Conservation (phyloP, 2,797 vertebrate species). For the Aldrovandia affinis region DNA sequence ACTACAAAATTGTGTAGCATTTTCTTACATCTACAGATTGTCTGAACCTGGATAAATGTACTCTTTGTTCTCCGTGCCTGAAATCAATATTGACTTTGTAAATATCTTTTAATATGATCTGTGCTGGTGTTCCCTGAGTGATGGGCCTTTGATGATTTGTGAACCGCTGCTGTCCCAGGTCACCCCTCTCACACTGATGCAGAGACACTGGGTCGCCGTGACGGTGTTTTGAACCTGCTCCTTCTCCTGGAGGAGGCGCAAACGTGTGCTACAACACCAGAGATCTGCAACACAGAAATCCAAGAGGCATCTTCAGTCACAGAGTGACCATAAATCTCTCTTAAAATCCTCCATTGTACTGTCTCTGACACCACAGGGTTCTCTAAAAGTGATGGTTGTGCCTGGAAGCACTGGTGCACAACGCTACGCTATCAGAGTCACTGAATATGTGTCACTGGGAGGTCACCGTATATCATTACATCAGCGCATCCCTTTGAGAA, state of each 20-base stretch:
- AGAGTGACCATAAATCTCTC: neutral
- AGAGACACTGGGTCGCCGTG: neutral
- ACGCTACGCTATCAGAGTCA: no score
- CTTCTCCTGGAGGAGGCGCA: neutral
- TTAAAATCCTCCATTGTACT: neutral
- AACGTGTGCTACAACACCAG: neutral
- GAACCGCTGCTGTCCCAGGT: neutral
- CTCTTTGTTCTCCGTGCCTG: no score
- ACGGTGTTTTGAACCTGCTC: neutral
- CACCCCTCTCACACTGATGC: neutral
- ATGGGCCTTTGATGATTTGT: no score
- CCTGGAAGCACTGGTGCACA: no score
- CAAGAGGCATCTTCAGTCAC: neutral
- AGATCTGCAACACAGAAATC: neutral
- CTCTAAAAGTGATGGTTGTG: neutral
- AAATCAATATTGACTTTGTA: no score
- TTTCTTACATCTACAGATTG: no score
- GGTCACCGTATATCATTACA: neutral
- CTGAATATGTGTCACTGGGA: no score
- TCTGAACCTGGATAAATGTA: no score
- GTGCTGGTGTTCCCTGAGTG: no score
- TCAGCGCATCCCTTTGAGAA: neutral
- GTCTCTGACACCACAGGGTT: neutral
- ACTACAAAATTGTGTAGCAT: no score
- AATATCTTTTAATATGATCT: no score